A percentile compares a stretch with the other conserved stretches of the same genome.
phyloP scores from a whole-genome alignment of 2,797 vertebrate genomes.

The Falco novaeseelandiae region DNA sequence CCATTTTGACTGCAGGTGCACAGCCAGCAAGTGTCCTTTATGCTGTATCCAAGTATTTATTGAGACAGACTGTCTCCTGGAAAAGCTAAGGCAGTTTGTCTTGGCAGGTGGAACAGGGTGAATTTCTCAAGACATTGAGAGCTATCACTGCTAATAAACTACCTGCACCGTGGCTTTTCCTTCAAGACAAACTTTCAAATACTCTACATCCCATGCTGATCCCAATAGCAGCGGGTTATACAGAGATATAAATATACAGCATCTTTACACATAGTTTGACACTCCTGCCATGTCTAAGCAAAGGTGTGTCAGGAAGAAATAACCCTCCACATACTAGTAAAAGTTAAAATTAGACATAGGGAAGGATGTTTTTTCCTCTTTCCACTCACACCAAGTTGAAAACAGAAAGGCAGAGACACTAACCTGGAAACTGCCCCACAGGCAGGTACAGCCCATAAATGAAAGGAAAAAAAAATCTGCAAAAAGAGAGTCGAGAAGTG shows the following conservation, averaged over 20 bases:
- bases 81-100: neutral
- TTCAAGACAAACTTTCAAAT: neutral
- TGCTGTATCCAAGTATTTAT: neutral
- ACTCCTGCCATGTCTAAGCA: neutral
- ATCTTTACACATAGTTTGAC: neutral
- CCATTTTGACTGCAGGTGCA: neutral
- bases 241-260: neutral
- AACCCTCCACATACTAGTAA: neutral
- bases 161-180: neutral
- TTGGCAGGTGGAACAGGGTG: neutral
- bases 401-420: neutral
- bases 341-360: neutral
- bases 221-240: neutral
- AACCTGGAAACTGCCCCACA: neutral
- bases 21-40: constrained; percentile 4
- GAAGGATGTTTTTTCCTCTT: neutral
- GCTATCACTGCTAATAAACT: neutral
- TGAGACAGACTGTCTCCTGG: neutral
- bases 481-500: neutral
- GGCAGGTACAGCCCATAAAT: neutral
- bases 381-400: neutral
- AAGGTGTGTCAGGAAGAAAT: neutral
- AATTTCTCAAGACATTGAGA: neutral
- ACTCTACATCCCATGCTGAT: neutral
- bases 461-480: neutral